Evolutionary conservation across 2,797 vertebrate species (phyloP).

Genomic region (Fringilla coelebs): DNA sequence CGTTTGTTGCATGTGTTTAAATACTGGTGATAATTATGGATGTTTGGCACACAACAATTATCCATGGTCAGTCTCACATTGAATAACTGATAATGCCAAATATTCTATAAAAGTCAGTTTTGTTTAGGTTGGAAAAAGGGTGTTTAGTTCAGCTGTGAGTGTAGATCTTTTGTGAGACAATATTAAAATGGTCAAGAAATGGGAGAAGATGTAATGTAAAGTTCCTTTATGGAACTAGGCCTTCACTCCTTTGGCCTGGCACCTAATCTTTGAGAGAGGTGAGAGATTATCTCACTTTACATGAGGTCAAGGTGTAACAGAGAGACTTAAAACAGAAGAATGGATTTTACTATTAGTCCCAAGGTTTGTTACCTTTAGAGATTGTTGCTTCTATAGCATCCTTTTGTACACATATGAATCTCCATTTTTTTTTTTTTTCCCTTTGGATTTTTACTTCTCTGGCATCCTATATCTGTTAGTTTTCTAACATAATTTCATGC

Average conservation of each 20-base stretch:
- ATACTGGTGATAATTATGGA: neutral
- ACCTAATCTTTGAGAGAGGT: neutral
- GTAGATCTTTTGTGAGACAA: neutral
- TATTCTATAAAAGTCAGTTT: neutral
- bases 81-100: neutral
- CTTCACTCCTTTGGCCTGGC: neutral
- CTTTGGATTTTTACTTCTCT: neutral
- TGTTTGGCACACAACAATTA: neutral
- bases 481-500: constrained; percentile 4
- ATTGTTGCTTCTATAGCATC: neutral
- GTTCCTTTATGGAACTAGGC: neutral
- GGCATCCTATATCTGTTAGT: neutral
- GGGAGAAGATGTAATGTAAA: neutral
- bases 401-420: neutral
- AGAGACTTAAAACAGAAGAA: neutral
- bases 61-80: neutral
- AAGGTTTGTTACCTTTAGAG: neutral
- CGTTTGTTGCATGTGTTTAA: neutral
- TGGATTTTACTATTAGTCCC: neutral
- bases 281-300: neutral
- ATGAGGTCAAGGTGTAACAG: neutral
- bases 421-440: neutral
- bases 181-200: neutral
- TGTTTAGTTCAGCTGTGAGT: neutral
- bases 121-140: neutral